Evolutionary conservation across 2,888 invertebrate genomes (phyloP).

Genomic region (Antitype chi): DNA sequence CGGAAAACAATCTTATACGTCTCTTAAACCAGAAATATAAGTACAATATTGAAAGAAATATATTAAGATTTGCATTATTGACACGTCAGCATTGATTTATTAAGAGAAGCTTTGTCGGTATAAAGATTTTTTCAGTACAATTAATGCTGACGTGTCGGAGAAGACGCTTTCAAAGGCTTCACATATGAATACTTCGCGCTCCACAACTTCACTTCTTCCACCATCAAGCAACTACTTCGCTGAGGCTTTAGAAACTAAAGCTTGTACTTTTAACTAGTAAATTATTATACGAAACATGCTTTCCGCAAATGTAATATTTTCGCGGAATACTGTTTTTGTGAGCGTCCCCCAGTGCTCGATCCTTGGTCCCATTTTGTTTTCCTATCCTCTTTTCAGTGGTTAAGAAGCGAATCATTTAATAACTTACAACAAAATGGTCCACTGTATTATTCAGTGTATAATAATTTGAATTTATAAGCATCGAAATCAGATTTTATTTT

Average conservation of each 20-base stretch:
- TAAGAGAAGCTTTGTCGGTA: neutral
- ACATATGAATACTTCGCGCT: neutral
- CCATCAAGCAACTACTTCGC: conserved; percentile 1
- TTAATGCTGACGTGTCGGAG: neutral
- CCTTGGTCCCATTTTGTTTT: conserved; percentile 7
- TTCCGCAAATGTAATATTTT: neutral
- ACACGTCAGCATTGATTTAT: neutral
- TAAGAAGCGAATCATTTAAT: neutral
- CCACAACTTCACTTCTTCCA: no score
- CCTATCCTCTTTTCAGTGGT: neutral
- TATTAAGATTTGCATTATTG: neutral
- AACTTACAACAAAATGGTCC: neutral
- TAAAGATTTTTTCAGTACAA: neutral
- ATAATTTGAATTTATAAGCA: no score
- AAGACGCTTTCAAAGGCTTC: no score
- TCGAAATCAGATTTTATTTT: no score
- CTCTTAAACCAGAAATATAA: neutral
- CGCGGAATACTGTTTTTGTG: neutral
- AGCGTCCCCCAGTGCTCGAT: neutral
- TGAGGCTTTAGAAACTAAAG: neutral
- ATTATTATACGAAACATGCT: neutral
- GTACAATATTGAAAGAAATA: neutral
- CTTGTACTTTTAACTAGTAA: neutral
- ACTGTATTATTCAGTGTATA: no score
- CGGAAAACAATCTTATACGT: no score